Base-by-base conservation (phyloP, 2,888 invertebrate genomes). In the Polyploca ridens region DNA sequence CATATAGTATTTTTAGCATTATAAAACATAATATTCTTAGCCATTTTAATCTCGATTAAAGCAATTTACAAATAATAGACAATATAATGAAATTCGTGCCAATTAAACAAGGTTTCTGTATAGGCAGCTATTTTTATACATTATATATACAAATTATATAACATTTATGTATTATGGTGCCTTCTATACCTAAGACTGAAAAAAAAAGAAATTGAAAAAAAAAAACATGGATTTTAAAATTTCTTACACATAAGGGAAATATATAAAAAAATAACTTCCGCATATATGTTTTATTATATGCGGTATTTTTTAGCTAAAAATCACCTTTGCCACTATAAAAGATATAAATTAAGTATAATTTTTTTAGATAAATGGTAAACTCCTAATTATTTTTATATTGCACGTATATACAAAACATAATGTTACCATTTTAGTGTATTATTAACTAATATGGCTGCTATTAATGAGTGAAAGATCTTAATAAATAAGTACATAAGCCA, bases 151-250 rank as follows among this genome's bases (percentile, higher is more conserved):
- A 38, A n/a, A 35, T 14, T 35, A 41, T 38, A 6, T 68, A 44
- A 44, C 14, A 44, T 14, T 14, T 76, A 74, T 72, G 74, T 71
- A 63, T 67, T 69, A 72, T 77, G 86, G 91, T 91, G 91, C 91
- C 91, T 91, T 90, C 77, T 76, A 71, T 61, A 16, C 6, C 10
- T 76, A 87, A 90, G 90, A 90, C 90, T 90, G 90, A 84, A 70
- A 74, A 44, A 46, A 66, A 64, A 41, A 58, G 46, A 66, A 41
- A 67, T 72, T 13, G 41, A 41, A 41, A 41, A 63, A 72, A 68
- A 74, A 70, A 74, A 14, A 44, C 8, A 41, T 35, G 7, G 7
- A 7, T 35, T 6, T 35, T 6, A 38, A 4, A 4, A 13, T 7
- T 41, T 46, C 46, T 46, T 6, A 41, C n/a, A n/a, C 46, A n/a